phyloP scores from a whole-genome alignment of 2,113 vertebrate genomes.

The Cottus gobio region DNA sequence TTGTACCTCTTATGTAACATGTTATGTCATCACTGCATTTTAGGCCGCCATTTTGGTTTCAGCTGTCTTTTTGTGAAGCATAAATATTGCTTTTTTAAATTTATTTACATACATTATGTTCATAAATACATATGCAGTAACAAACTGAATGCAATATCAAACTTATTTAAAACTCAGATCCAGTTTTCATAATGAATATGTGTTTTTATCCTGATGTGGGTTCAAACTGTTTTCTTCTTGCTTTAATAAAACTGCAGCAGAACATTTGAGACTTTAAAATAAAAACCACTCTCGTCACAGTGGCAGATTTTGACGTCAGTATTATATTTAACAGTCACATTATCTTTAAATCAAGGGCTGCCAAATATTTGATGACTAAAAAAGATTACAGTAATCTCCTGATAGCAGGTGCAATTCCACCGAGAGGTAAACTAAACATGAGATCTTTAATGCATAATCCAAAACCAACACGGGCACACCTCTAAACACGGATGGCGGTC shows the following conservation, averaged over 20 bases:
- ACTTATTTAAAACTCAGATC: neutral
- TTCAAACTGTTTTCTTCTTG: neutral
- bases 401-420: neutral
- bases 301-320: neutral
- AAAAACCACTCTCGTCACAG: neutral
- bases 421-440: constrained; percentile 15
- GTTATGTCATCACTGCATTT: neutral
- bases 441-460: constrained; percentile 33
- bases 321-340: neutral
- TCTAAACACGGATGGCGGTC: neutral
- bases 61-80: neutral
- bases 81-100: neutral
- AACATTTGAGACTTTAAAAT: neutral
- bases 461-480: constrained; percentile 36
- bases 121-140: neutral
- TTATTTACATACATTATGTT: neutral
- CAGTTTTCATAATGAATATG: neutral
- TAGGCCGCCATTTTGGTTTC: neutral
- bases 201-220: neutral
- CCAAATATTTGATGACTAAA: constrained; percentile 4
- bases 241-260: neutral
- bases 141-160: neutral
- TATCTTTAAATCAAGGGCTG: neutral
- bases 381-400: constrained; percentile 18
- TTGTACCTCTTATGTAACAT: neutral